Evolutionary conservation across 2,888 invertebrate species (phyloP).

Genomic region (Falcaria lacertinaria): DNA sequence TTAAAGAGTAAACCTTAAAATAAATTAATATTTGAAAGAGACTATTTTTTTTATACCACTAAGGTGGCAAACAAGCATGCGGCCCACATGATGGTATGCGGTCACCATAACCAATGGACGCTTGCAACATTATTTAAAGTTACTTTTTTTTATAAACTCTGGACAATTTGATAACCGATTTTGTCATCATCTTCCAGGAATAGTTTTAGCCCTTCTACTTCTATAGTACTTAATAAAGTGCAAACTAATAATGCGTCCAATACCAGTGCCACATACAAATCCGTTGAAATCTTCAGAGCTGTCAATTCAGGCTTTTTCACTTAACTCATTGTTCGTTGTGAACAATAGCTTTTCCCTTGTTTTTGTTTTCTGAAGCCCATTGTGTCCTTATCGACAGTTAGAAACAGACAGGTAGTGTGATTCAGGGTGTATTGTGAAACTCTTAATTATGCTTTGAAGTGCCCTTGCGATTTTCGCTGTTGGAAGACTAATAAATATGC

Average conservation of each 20-base stretch:
- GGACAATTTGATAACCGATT: too few species aligned
- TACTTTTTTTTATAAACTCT: too few species aligned
- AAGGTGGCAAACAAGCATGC: too few species aligned
- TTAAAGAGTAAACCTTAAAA: too few species aligned
- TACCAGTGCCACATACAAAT: conserved; percentile 24
- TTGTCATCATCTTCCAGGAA: not conserved
- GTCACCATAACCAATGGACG: too few species aligned
- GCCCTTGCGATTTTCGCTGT: not conserved
- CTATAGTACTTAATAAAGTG: not conserved
- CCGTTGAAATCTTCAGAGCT: conserved; percentile 34
- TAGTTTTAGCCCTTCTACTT: not conserved
- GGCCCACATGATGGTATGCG: too few species aligned
- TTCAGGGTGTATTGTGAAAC: conserved; percentile 19
- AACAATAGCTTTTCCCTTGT: conserved; percentile 57
- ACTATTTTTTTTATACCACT: too few species aligned
- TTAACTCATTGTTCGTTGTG: conserved; percentile 50
- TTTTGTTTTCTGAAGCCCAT: conserved; percentile 52
- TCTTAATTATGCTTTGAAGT: conserved; percentile 18
- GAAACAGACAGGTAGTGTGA: conserved; percentile 27
- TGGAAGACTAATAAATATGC: too few species aligned
- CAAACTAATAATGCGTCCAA: conserved; percentile 5
- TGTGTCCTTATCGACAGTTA: conserved; percentile 54
- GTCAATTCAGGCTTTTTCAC: conserved; percentile 57
- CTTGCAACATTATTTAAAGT: too few species aligned
- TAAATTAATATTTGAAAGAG: too few species aligned